Conservation (phyloP, 92 coral and sea anemone species). For the Palythoa grandis region DNA sequence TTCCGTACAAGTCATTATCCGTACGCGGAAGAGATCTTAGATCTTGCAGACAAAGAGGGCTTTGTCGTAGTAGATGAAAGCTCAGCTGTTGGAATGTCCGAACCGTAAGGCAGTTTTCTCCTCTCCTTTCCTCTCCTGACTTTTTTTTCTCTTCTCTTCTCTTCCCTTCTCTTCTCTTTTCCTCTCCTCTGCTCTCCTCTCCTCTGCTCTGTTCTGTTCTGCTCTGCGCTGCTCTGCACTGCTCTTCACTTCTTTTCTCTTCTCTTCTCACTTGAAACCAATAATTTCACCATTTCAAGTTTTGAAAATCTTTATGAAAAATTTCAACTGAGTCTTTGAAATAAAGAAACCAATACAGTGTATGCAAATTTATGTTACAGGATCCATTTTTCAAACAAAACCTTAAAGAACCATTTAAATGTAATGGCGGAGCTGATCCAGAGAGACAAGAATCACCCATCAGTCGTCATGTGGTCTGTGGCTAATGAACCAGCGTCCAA, state of each 20-base stretch:
- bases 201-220: not conserved
- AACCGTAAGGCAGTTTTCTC: slow-evolving; percentile 45
- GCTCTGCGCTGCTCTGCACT: slow-evolving; percentile 5
- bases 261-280: not conserved
- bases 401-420: slow-evolving; percentile 68
- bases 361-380: slow-evolving; percentile 43
- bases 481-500: slow-evolving; percentile 77
- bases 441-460: slow-evolving; percentile 92
- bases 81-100: slow-evolving; percentile 80
- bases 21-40: slow-evolving; percentile 84
- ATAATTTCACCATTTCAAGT: too few species aligned
- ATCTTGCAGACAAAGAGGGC: slow-evolving; percentile 82
- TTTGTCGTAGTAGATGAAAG: slow-evolving; percentile 85
- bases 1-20: slow-evolving; percentile 88
- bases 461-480: slow-evolving; percentile 94
- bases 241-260: slow-evolving; percentile 3
- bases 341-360: not conserved
- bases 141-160: not conserved
- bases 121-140: not conserved
- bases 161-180: not conserved
- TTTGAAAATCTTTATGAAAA: not conserved
- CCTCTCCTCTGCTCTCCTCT: not conserved
- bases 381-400: slow-evolving; percentile 61
- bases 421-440: slow-evolving; percentile 70
- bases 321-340: not conserved